Base-by-base conservation (phyloP, 2,113 vertebrate genomes). In the Perca flavescens region DNA sequence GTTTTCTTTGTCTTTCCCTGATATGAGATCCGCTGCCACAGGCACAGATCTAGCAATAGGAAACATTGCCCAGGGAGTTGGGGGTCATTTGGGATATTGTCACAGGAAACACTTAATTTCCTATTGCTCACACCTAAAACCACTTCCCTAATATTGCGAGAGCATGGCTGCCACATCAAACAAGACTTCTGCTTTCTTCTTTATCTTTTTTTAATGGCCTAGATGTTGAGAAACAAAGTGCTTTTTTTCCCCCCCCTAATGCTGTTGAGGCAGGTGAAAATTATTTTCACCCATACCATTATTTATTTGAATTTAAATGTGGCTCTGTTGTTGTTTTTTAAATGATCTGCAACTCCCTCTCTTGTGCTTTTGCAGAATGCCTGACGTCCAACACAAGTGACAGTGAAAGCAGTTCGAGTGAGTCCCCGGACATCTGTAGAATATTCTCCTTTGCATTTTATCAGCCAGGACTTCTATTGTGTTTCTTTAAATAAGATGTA, bases 381-480 rank as follows among this genome's bases (percentile, higher is more conserved):
- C 96, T 99, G 96, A 99, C 98, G 73, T 99, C 98, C 90, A 99
- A 99, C 96, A 99, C 98, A 88, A 99, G 98, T 93, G 98, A 99
- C 97, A 99, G 98, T 90, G 98, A 99, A 95, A 99, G 98, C 96
- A 99, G 98, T 95, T 99, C 98, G 92, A 99, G 98, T 99, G 97
- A 99, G 98, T 97, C 87, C 86, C 88, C 66, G 77, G 28, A 75
- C 28, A 71, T 64, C 56, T 81, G 64, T 60, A 60, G 12, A 61
- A 49, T 63, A 47, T 79, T 84, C 34, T 28, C 28, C 22, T 1
- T 14, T 1, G 7, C 47, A 4, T 64, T 69, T 69, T 14, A 61
- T 68, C 22, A 19, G 25, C 19, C 47, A 25, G 47, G 21, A 64
- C 9, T 28, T 64, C 14, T 17, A 52, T 43, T 40, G 6, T 74